Base-by-base conservation (phyloP, 1,140 invertebrate genomes). In the Thalassaphorura encarpata region DNA sequence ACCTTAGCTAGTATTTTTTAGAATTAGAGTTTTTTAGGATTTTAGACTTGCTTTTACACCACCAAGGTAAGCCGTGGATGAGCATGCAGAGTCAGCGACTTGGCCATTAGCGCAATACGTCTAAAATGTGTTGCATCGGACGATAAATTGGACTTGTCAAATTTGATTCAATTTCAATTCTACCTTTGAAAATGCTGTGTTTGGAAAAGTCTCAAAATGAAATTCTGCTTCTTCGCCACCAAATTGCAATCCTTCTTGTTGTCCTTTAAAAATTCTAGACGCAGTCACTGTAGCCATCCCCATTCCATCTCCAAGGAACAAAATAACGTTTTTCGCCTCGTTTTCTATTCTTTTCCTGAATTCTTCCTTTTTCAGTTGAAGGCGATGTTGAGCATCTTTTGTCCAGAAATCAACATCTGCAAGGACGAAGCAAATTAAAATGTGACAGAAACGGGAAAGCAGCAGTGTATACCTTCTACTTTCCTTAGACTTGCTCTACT, bases 261-360 rank as follows among this genome's bases (percentile, higher is more conserved):
- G 83, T 0, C 83, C 83, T 63, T 79, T 65, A 11, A 52, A 52
- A 29, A 65, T 57, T 3, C 63, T 13, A 11, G 63, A 50, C 15
- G 60, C 63, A 11, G 60, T 52, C 6, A 65, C 52, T 18, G 63
- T 86, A 1, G 80, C 71, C 6, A 86, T 68, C 1, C 83, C 83
- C 77, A 88, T 81, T 2, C 86, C 86, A 66, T 87, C 84, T 0
- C 85, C 85, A 40, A 89, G 67, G 62, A 86, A 83, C 55, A 88
- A 68, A 16, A 88, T 80, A 0, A 84, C 72, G 67, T 86, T 86
- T 61, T 80, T 83, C 6, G 84, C 84, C 15, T 59, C 26, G 27
- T 29, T 40, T 42, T 56, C 49, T 2, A 61, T 51, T 21, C 11
- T 1, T 0, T 23, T 0, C 24, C 47, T 42, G 24, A 33, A 48